Base-by-base conservation (phyloP, 2,113 vertebrate genomes). In the Alligator mississippiensis region DNA sequence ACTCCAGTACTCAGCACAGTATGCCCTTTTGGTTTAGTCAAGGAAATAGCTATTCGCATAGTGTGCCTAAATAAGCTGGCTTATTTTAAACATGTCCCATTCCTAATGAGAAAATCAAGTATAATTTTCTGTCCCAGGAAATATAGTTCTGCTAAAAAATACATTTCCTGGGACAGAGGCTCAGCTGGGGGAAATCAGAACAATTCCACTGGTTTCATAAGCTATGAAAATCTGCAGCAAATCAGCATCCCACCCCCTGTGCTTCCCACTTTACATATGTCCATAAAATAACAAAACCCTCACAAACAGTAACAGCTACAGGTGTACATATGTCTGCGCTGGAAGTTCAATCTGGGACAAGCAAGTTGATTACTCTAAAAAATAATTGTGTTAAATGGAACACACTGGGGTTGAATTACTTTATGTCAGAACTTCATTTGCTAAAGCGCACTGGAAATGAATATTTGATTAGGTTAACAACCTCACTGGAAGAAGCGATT, bases 401-500 rank as follows among this genome's bases (percentile, higher is more conserved):
- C 75, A 59, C 25, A 28, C 47, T 0, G 3, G n/a, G 55, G 70
- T 22, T 47, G 63, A 91, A 84, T 78, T 75, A 28, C 54, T 93
- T 80, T n/a, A 38, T 74, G 28, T 30, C 74, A 90, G 80, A n/a
- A n/a, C 79, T 79, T 1, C n/a, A 75, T 92, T 84, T 92, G 66
- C 76, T 80, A 75, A 7, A 0, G 0, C 62, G 68, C 87, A 63
- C 63, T 90, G 84, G 63, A 83, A 95, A 84, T 76, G 62, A 93
- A 64, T 79, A 78, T 84, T 91, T 80, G 24, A 88, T 92, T 80
- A 66, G 30, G 28, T 70, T 63, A 92, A 88, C 66, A 88, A 75
- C 15, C 21, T 34, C 2, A 3, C 6, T 47, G 60, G 64, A 70
- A 64, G 87, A 5, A 75, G 66, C 89, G 38, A 79, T 91, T 95